Percentiles rank a stretch among this genome's conserved stretches.
Evolutionary conservation across 2,888 invertebrate species (phyloP).

Genomic region (Hypomecis punctinalis): DNA sequence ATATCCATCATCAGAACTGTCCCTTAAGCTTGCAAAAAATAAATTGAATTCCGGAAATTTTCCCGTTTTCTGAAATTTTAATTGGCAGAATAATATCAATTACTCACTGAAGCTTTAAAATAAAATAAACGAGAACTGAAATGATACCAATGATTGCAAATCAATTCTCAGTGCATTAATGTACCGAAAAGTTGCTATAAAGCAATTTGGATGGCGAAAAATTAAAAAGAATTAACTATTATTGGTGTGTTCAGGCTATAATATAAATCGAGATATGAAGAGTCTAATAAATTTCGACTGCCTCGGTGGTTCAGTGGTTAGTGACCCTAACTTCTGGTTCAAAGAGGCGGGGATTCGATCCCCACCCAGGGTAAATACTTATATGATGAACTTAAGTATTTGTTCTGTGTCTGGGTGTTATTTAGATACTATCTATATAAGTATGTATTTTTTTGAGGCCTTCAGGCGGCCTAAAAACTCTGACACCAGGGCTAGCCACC

Average conservation of each 20-base stretch:
- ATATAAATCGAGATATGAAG: conserved; percentile 9
- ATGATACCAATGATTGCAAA: conserved; percentile 17
- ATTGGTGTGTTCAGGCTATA: background rate
- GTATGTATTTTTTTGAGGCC: no score
- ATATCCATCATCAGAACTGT: no score
- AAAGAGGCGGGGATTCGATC: no score
- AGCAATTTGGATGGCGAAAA: conserved; percentile 15
- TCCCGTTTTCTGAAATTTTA: conserved; percentile 3
- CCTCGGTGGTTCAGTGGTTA: no score
- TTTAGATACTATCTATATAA: no score
- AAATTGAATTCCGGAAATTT: background rate
- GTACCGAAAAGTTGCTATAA: conserved; percentile 13
- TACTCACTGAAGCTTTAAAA: conserved; percentile 4
- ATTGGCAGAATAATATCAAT: conserved; percentile 18
- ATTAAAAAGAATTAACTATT: conserved; percentile 4
- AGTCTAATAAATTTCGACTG: no score
- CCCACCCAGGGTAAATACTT: no score
- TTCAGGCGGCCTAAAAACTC: no score
- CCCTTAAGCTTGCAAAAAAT: background rate
- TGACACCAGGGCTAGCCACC: no score
- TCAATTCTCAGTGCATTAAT: conserved; percentile 13
- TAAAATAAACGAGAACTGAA: conserved; percentile 1
- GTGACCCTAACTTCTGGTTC: no score
- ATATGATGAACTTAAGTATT: no score
- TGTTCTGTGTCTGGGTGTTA: no score